Percentiles rank a stretch among this genome's conserved stretches.
phyloP scores from a whole-genome alignment of 1,140 invertebrate species.

The Rhopalosiphum maidis region DNA sequence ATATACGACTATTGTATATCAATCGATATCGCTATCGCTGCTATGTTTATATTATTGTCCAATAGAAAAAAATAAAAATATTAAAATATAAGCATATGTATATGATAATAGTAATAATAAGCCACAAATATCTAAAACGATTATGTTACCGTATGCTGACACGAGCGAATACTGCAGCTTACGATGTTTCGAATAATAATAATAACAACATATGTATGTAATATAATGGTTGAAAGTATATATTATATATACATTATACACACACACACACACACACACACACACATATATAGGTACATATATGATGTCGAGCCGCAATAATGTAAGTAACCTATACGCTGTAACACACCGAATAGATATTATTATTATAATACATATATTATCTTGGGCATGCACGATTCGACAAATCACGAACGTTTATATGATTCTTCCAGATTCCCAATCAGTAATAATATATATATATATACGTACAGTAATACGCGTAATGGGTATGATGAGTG shows the following conservation, averaged over 20 bases:
- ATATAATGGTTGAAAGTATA: neutral
- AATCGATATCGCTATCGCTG: neutral
- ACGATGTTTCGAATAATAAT: neutral
- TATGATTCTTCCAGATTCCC: slow-evolving; percentile 12
- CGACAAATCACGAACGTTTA: slow-evolving; percentile 36
- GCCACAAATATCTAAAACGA: neutral
- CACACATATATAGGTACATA: neutral
- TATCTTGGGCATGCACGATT: slow-evolving; percentile 18
- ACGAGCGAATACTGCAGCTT: neutral
- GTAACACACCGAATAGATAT: neutral
- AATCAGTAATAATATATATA: neutral
- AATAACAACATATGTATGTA: neutral
- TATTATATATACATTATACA: neutral
- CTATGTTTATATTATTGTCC: neutral
- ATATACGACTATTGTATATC: neutral
- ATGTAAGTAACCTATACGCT: neutral
- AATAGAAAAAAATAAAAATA: neutral
- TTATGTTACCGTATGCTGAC: neutral
- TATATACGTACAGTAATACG: neutral
- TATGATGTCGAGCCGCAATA: neutral
- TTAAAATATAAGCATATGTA: neutral
- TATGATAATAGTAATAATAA: neutral
- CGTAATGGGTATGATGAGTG: slow-evolving; percentile 1
- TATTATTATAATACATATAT: neutral
- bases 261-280: too few species aligned